These are phyloP conservation scores for Eupleurogrammus muticus DNA, from an alignment of 2,797 vertebrate species.

Conservation along the genomic window DNA sequence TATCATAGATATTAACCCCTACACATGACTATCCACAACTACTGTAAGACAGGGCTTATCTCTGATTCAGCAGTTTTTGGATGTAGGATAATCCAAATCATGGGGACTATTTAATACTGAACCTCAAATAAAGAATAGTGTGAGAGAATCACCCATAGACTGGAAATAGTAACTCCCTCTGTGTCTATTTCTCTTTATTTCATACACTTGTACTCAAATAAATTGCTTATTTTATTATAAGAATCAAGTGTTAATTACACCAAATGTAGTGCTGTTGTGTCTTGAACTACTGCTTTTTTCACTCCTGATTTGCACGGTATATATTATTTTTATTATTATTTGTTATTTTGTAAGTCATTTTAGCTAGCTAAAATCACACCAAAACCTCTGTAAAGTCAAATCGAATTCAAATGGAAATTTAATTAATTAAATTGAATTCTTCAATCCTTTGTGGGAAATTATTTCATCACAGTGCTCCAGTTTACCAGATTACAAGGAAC, in stretches of 20 bases:
- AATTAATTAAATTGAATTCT: too few relatives aligned
- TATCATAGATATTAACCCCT: conserved; percentile 73
- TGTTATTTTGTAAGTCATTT: too few relatives aligned
- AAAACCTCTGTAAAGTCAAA: too few relatives aligned
- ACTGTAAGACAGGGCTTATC: conserved; percentile 48
- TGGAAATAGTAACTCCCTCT: conserved; percentile 6
- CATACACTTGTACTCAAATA: conserved; percentile 46
- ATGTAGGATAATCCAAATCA: conserved; percentile 55
- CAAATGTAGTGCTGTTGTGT: conserved; percentile 41
- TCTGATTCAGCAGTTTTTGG: conserved; percentile 67
- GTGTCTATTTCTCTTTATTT: conserved; percentile 24
- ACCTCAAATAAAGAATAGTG: conserved; percentile 39
- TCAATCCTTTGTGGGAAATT: too few relatives aligned
- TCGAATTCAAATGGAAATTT: too few relatives aligned
- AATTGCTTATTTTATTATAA: conserved; percentile 58
- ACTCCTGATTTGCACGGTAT: too few relatives aligned
- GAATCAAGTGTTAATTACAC: conserved; percentile 62
- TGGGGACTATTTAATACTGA: conserved; percentile 23
- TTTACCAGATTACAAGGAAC: too few relatives aligned
- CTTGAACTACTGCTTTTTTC: conserved; percentile 2
- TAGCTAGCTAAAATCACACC: too few relatives aligned
- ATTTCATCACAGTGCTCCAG: too few relatives aligned
- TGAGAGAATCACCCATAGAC: conserved; percentile 34
- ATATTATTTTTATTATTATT: too few relatives aligned
- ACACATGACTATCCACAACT: conserved; percentile 74